Conservation (phyloP, 2,797 vertebrate genomes). For the Acipenser transmontanus region DNA sequence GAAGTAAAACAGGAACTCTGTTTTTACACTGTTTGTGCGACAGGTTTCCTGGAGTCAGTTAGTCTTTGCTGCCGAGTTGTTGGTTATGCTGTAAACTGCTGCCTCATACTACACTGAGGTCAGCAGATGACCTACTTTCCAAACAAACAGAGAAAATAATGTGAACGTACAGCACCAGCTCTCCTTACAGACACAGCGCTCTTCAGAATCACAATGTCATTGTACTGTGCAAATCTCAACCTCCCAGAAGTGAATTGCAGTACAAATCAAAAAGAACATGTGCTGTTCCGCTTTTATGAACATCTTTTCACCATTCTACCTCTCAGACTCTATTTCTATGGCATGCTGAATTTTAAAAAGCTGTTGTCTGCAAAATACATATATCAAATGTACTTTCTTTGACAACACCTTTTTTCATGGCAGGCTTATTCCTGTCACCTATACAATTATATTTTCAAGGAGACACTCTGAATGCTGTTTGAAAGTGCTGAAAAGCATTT, state of each 20-base stretch:
- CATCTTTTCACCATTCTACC: not conserved
- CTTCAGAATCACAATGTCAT: constrained; percentile 19
- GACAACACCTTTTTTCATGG: constrained; percentile 3
- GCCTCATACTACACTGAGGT: constrained; percentile 68
- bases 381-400: not conserved
- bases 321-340: not conserved
- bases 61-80: constrained; percentile 41
- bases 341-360: not conserved
- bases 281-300: not conserved
- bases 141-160: constrained; percentile 28
- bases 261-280: not conserved
- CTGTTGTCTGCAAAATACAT: not conserved
- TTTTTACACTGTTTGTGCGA: constrained; percentile 67
- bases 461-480: not conserved
- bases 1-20: constrained; percentile 68
- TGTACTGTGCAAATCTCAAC: not conserved
- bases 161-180: not conserved
- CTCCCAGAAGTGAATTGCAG: not conserved
- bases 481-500: not conserved
- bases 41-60: constrained; percentile 64
- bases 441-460: constrained; percentile 1
- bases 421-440: not conserved
- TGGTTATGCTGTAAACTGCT: constrained; percentile 60
- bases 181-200: not conserved
- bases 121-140: constrained; percentile 66